Percentiles rank a stretch among this genome's conserved stretches.
Conservation (phyloP, 2,113 vertebrate species). For the Alethe castanea region DNA sequence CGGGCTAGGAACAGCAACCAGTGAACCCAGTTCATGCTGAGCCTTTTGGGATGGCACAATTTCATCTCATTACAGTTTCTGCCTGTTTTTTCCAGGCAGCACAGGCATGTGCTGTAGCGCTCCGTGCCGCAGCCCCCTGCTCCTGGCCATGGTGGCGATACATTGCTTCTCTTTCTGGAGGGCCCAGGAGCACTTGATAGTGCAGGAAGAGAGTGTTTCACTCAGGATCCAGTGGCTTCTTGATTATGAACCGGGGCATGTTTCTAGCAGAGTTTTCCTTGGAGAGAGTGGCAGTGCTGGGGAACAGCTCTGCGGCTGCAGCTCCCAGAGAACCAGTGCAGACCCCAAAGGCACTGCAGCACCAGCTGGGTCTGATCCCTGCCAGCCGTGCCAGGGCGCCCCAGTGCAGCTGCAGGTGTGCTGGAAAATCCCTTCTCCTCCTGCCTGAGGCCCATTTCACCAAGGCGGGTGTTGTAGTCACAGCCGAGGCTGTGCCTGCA, state of each 20-base stretch:
- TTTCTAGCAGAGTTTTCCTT: neutral
- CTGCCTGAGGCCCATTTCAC: neutral
- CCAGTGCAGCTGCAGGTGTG: neutral
- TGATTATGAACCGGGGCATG: fast-evolving
- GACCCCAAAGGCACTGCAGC: neutral
- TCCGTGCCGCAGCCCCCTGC: fast-evolving
- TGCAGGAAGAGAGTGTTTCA: neutral
- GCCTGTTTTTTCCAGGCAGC: neutral
- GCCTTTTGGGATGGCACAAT: neutral
- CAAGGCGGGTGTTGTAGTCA: fast-evolving
- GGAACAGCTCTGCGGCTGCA: neutral
- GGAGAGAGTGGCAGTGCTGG: neutral
- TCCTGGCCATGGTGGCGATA: neutral
- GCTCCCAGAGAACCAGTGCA: neutral
- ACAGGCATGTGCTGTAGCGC: neutral
- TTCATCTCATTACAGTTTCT: neutral
- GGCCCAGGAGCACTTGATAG: neutral
- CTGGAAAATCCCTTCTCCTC: neutral
- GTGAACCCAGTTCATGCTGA: neutral
- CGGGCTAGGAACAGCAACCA: neutral
- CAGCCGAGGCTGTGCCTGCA: neutral
- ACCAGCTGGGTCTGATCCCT: neutral
- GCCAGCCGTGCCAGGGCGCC: neutral
- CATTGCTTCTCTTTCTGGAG: neutral
- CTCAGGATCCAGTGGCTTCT: neutral